These are phyloP conservation scores for Ypsolopha sequella DNA, from an alignment of 2,888 invertebrate genomes.

Conservation along the genomic window DNA sequence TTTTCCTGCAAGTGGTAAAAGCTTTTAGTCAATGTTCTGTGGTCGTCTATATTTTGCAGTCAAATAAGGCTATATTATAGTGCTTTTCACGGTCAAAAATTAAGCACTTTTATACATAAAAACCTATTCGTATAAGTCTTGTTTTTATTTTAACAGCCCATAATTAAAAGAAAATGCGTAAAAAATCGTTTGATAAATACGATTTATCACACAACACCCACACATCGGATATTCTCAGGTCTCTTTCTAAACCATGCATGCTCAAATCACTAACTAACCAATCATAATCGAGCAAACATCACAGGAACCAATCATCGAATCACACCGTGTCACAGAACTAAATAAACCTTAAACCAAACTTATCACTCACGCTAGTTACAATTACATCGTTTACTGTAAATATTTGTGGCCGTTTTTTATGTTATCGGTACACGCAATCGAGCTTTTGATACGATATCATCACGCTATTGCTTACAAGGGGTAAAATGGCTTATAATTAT, in stretches of 20 bases:
- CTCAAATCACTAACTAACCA: not conserved
- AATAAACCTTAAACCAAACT: not conserved
- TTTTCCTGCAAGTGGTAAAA: too few relatives aligned
- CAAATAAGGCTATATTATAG: too few relatives aligned
- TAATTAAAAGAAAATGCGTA: too few relatives aligned
- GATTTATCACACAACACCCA: too few relatives aligned
- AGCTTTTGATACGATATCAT: slow-evolving; percentile 25
- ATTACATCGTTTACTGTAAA: not conserved
- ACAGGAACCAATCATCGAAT: not conserved
- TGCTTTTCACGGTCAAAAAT: too few relatives aligned
- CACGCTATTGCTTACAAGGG: slow-evolving; percentile 24
- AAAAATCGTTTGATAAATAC: too few relatives aligned
- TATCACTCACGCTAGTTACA: not conserved
- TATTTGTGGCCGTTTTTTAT: slow-evolving; percentile 19
- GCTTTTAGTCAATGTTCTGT: too few relatives aligned
- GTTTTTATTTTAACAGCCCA: too few relatives aligned
- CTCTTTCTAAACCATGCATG: not conserved
- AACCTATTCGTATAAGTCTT: too few relatives aligned
- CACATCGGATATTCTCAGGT: not conserved
- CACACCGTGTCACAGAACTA: not conserved
- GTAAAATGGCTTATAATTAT: slow-evolving; percentile 22
- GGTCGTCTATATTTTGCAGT: too few relatives aligned
- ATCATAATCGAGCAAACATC: not conserved
- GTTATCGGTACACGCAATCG: slow-evolving; percentile 38
- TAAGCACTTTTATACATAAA: too few relatives aligned